Conservation (phyloP, 2,113 vertebrate genomes). For the Cynoglossus semilaevis region DNA sequence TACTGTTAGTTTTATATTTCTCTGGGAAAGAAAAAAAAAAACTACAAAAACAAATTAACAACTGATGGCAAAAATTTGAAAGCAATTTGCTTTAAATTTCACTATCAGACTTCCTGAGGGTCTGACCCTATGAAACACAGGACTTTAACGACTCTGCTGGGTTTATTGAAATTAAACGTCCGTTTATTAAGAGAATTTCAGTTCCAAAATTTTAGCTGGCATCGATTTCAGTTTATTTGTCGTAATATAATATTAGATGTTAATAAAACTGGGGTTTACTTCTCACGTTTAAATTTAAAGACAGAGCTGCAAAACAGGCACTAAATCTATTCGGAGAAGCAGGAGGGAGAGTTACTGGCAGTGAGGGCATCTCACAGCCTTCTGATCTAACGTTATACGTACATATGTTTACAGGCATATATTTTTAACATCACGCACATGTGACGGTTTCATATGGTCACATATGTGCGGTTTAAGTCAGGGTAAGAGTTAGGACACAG, state of each 20-base stretch:
- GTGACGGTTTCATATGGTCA: not conserved
- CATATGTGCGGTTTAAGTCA: conserved; percentile 12
- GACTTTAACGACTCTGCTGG: conserved; percentile 41
- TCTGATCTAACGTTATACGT: conserved; percentile 1
- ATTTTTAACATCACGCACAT: conserved; percentile 9
- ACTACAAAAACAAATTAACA: too few species aligned
- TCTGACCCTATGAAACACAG: conserved; percentile 51
- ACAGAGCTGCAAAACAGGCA: conserved; percentile 11
- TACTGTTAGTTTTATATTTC: conserved; percentile 18
- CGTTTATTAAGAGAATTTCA: conserved; percentile 40
- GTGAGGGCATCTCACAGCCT: not conserved
- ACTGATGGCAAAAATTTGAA: conserved; percentile 43
- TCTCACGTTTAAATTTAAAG: conserved; percentile 23
- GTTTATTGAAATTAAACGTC: conserved; percentile 58
- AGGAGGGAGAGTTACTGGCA: conserved; percentile 5
- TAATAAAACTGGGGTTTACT: conserved; percentile 25
- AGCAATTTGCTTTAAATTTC: conserved; percentile 63
- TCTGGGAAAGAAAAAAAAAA: conserved; percentile 43
- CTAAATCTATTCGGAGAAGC: conserved; percentile 4
- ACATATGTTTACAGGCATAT: not conserved
- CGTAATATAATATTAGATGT: conserved; percentile 31
- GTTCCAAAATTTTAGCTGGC: conserved; percentile 27
- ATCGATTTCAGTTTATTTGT: conserved; percentile 33
- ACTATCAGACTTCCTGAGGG: conserved; percentile 55
- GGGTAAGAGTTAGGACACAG: conserved; percentile 13